Base-by-base conservation (phyloP, 2,113 vertebrate species). In the Gallinago paraguaiae region DNA sequence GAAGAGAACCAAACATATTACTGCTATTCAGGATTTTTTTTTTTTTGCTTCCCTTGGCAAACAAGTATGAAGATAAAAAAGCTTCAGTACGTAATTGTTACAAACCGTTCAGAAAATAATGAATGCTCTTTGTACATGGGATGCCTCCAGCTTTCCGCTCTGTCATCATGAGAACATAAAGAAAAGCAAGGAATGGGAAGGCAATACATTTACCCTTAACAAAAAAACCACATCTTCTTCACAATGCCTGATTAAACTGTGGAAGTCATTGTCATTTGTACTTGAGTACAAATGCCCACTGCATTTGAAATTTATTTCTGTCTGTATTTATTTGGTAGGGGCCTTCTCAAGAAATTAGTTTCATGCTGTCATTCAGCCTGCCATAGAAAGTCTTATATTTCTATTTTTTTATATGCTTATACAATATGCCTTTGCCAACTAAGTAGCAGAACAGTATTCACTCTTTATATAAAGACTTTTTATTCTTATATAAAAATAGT, bases 391-490 rank as follows among this genome's bases (percentile, higher is more conserved):
- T 82, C 70, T 72, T 85, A 20, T 50, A 82, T 90, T 88, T 93
- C 70, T 85, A 2, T 65, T 48, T 84, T 91, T 95, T 82, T 18
- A 77, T 89, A 91, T 0, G 4, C 13, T 77, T 92, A 72, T 41
- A 63, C 5, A 79, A 37, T 53, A 31, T 13, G 3, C 15, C 22
- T 89, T 84, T 82, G 71, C 91, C 91, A 95, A 22, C 60, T 78
- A 86, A 94, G 78, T 87, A 94, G 89, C 76, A 86, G 91, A 93
- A 89, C 74, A 88, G 60, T 56, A 72, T 94, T 83, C 53, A 56
- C 35, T 61, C 64, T 93, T 84, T 69, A 46, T 57, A 57, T 67
- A 53, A 53, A 78, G 70, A 48, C 9, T 35, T 94, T 82, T 94
- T 89, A 87, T 65, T 75, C 31, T 41, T 46, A 71, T 63, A 63